Evolutionary conservation across 2,888 invertebrate genomes (phyloP), one percentile per base, ranked within the genome.

Genomic region (Harpagoxenus sublaevis): DNA sequence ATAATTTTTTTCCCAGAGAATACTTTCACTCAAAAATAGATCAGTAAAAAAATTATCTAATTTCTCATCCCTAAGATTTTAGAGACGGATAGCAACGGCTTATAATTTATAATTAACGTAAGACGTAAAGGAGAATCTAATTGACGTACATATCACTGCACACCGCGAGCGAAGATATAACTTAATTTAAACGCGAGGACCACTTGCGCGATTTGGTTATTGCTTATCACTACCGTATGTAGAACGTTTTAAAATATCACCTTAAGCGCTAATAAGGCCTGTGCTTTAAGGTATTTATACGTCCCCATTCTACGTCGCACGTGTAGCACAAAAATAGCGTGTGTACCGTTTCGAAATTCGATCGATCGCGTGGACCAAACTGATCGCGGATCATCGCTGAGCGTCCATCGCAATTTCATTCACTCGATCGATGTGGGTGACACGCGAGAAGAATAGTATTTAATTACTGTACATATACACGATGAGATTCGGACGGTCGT

Each of bases 241-340:
- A 62, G 45, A 74, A 71, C 75, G 71, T 70, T 77, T 89, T 85
- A 83, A 89, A 91, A 86, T 92, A 88, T 87, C 74, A 77, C 88
- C 91, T 92, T 93, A 94, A 78, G 83, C 84, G 86, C 93, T 94
- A 94, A 88, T 94, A 94, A 94, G 94, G 94, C 93, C 92, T 91
- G 90, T 91, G 88, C 74, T 92, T 89, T 89, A 92, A 35, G 87
- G 88, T 91, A 92, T 91, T 93, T 89, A 0, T 23, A 65, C 28
- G 35, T 77, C 15, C 2, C 78, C 35, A 60, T 57, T 71, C 53
- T 55, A 31, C 23, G 51, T 77, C 75, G 51, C 75, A 77, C 18
- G 45, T 62, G 45, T 77, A 35, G 23, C 35, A 48, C 23, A 35
- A 15, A 75, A 75, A 35, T 35, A 70, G 51, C 35, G 35, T 6